Conservation (phyloP, 2,797 vertebrate species). For the Melanotaenia parkinsoni region DNA sequence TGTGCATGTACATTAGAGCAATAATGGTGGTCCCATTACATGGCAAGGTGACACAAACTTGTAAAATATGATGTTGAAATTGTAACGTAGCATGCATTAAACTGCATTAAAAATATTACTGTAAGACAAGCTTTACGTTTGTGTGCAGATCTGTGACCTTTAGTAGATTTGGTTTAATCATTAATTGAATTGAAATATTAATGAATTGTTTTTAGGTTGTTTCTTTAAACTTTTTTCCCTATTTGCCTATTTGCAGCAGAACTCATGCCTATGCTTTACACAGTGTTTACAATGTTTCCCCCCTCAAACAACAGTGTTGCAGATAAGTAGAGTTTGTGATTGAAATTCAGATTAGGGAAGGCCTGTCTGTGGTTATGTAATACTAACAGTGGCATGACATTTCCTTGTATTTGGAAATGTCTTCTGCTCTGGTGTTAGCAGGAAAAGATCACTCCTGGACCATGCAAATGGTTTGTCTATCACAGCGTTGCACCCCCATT, state of each 20-base stretch:
- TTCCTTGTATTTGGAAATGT: constrained; percentile 20
- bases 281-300: neutral
- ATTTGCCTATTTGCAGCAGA: too few species aligned
- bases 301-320: neutral
- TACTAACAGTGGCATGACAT: constrained; percentile 23
- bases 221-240: neutral
- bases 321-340: neutral
- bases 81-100: neutral
- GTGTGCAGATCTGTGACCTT: neutral
- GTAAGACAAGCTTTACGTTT: neutral
- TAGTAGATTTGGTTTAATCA: neutral
- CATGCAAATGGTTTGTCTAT: constrained; percentile 10
- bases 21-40: too few species aligned
- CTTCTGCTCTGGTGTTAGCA: constrained; percentile 16
- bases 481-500: constrained; percentile 3
- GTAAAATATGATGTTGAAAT: too few species aligned
- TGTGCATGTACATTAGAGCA: too few species aligned
- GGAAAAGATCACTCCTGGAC: neutral
- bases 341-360: constrained; percentile 13
- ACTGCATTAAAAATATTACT: neutral
- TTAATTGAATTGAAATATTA: too few species aligned
- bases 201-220: neutral
- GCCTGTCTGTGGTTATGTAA: constrained; percentile 13
- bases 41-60: too few species aligned
- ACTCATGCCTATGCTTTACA: neutral